Base-by-base conservation (phyloP, 1,140 invertebrate genomes). In the Leptinotarsa lineolata region DNA sequence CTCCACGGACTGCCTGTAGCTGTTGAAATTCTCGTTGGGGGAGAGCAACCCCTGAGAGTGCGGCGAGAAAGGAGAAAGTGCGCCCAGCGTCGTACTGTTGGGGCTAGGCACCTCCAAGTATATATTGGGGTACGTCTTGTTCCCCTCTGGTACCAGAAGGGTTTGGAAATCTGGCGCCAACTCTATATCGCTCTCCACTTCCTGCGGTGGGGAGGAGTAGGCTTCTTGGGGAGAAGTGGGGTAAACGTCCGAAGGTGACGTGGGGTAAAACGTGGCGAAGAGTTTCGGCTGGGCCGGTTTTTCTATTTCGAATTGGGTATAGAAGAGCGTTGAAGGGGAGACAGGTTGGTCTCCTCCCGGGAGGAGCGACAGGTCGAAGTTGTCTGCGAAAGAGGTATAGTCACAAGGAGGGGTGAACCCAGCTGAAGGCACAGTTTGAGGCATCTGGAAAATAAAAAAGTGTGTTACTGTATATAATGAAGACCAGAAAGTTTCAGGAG, bases 371-470 rank as follows among this genome's bases (percentile, higher is more conserved):
- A 93, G 82, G 83, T 93, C 92, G 81, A 93, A 93, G 74, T 85
- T 87, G 72, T 91, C 89, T 75, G 90, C 89, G 80, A 91, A 91
- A 61, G 87, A 86, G 75, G 86, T 90, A 83, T 89, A 90, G 79
- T 90, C 88, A 80, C 89, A 90, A 54, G 92, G 90, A 71, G 90
- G 88, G 82, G 91, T 92, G 81, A 89, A 91, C 84, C 90, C 89
- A 78, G 91, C 89, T 74, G 91, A 88, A 30, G 92, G 92, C 80
- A 93, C 92, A 72, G 89, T 92, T 85, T 94, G 93, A 85, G 92
- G 91, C 93, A 94, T 94, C 93, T 94, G 90, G 67, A 79, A 78
- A 82, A 30, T 11, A 64, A 61, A 70, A 70, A 54, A 18, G 13
- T 46, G 30, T 39, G 8, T 39, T 39, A 11, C 8, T 30, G 8